Conservation (phyloP, 1,140 invertebrate genomes). For the Drosophila melanogaster region Release_6_plus_ISO1_MT NT_033779.5:14178501-14179000, state of each 20-base stretch:
- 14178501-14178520: conserved; percentile 48
- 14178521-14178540: conserved; percentile 70
- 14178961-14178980: conserved; percentile 41
- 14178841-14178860: conserved; percentile 54
- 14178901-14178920: conserved; percentile 56
- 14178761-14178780: conserved; percentile 29
- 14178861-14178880: conserved; percentile 62
- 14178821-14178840: conserved; percentile 67
- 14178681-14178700: conserved; percentile 17
- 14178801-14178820: conserved; percentile 61
- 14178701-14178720: conserved; percentile 64
- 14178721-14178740: conserved; percentile 69
- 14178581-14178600: conserved; percentile 72
- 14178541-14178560: conserved; percentile 50
- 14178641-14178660: conserved; percentile 27
- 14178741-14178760: conserved; percentile 61
- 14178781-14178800: conserved; percentile 13
- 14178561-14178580: conserved; percentile 57
- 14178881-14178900: conserved; percentile 43
- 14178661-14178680: conserved; percentile 35
- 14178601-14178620: conserved; percentile 29
- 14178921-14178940: conserved; percentile 56
- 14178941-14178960: conserved; percentile 68
- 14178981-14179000: conserved; percentile 3
- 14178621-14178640: conserved; percentile 56